These are phyloP conservation scores for Microplitis manilae DNA, from an alignment of 2,888 invertebrate species.

Conservation along the genomic window DNA sequence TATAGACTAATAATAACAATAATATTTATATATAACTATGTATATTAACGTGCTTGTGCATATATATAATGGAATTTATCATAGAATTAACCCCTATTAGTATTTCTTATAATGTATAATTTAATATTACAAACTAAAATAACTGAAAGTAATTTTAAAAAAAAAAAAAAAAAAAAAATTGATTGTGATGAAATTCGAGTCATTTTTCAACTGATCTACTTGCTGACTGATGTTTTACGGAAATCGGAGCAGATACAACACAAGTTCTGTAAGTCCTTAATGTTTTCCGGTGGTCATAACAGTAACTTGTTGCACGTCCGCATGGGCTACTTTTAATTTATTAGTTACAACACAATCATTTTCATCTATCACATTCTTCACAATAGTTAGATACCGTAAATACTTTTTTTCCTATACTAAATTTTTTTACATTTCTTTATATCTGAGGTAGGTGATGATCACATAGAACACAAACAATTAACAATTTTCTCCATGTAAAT, in stretches of 20 bases:
- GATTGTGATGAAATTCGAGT: conserved; percentile 3
- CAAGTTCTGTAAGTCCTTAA: conserved; percentile 56
- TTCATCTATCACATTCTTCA: conserved; percentile 7
- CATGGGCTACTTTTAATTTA: conserved; percentile 51
- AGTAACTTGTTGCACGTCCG: conserved; percentile 61
- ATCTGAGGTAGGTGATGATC: conserved; percentile 24
- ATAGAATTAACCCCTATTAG: conserved; percentile 21
- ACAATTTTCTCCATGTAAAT: background rate
- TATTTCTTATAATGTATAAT: conserved; percentile 22
- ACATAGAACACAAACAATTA: background rate
- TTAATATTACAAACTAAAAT: background rate
- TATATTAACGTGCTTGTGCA: conserved; percentile 38
- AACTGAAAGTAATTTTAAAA: background rate
- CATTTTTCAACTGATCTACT: conserved; percentile 19
- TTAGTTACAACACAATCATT: conserved; percentile 5
- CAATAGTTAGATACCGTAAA: conserved; percentile 1
- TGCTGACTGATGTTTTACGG: conserved; percentile 43
- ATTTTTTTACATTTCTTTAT: background rate
- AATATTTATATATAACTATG: background rate
- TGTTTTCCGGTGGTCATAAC: conserved; percentile 51
- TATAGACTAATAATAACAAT: conserved; percentile 30
- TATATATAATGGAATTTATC: conserved; percentile 43
- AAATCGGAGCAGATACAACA: conserved; percentile 55
- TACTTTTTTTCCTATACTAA: background rate
- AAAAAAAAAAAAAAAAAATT: background rate